phyloP scores from a whole-genome alignment of 2,797 vertebrate genomes.

The Eidolon dupreanum region DNA sequence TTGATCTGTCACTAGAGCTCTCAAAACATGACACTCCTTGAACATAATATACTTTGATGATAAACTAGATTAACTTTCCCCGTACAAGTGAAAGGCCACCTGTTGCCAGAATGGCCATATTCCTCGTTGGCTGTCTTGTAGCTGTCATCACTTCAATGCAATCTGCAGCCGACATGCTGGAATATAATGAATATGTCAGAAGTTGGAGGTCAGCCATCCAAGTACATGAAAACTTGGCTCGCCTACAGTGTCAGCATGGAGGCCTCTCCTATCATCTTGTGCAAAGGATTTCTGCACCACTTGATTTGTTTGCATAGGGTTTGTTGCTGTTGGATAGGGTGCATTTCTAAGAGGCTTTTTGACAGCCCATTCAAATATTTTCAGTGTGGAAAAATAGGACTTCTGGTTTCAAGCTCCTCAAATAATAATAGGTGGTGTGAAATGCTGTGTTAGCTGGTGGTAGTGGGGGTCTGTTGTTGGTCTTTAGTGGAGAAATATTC shows the following conservation, averaged over 20 bases:
- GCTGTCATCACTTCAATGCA: slow-evolving; percentile 91
- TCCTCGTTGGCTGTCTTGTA: slow-evolving; percentile 91
- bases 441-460: slow-evolving; percentile 79
- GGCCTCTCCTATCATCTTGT: slow-evolving; percentile 88
- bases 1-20: slow-evolving; percentile 87
- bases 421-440: slow-evolving; percentile 83
- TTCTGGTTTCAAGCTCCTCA: slow-evolving; percentile 85
- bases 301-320: slow-evolving; percentile 91
- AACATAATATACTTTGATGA: slow-evolving; percentile 90
- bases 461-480: slow-evolving; percentile 77
- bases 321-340: slow-evolving; percentile 90
- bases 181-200: slow-evolving; percentile 93
- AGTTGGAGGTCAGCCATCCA: slow-evolving; percentile 92
- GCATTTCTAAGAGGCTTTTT: slow-evolving; percentile 88
- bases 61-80: slow-evolving; percentile 91
- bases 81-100: slow-evolving; percentile 91
- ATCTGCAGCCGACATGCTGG: slow-evolving; percentile 89
- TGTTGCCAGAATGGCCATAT: slow-evolving; percentile 91
- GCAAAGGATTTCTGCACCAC: slow-evolving; percentile 89
- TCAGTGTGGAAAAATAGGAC: slow-evolving; percentile 84
- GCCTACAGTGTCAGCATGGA: slow-evolving; percentile 88
- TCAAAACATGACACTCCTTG: slow-evolving; percentile 88
- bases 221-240: slow-evolving; percentile 92
- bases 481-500: slow-evolving; percentile 79
- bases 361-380: slow-evolving; percentile 91